Base-by-base conservation (phyloP, 2,797 vertebrate genomes). In the Lepus oiostolus region DNA sequence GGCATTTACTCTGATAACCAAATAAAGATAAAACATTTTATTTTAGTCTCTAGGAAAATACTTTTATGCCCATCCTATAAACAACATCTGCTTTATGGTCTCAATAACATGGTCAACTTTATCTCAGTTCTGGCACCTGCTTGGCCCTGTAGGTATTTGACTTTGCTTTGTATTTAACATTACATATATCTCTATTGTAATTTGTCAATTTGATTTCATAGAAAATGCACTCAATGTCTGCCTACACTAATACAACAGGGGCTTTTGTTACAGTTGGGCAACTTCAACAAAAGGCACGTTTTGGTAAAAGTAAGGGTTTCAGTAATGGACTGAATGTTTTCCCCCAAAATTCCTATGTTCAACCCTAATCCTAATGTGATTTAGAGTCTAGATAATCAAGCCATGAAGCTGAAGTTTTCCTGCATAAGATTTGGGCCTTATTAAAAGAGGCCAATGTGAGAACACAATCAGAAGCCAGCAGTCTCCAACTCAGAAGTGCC, bases 131-230 rank as follows among this genome's bases (percentile, higher is more conserved):
- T 6, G 6, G 70, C 8, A 63, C 4, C 4, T 47, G 16, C 2
- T 52, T 83, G 58, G 35, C 22, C 1, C 21, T 52, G 4, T 6
- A 72, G 28, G 35, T n/a, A 42, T 82, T 7, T 60, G 24, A 65
- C 74, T 84, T 84, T 77, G 62, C 21, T 80, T 82, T 63, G 4
- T 77, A 47, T 60, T 90, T 71, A 83, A 52, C 90, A 75, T 77
- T 88, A 52, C 21, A n/a, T 58, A 42, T 65, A 4, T 50, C 62
- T 47, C 10, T 6, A 65, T 32, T 54, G 81, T 26, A 60, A 16
- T 7, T 85, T 50, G 92, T 30, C 11, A 62, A 16, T 85, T 75
- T 38, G 14, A 91, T 62, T 86, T 75, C 28, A 67, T 9, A 62
- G 52, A 65, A 95, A 84, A 75, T 24, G n/a, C 21, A 74, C 8